phyloP scores from a whole-genome alignment of 2,888 invertebrate species.

The Ectemnius cavifrons region DNA sequence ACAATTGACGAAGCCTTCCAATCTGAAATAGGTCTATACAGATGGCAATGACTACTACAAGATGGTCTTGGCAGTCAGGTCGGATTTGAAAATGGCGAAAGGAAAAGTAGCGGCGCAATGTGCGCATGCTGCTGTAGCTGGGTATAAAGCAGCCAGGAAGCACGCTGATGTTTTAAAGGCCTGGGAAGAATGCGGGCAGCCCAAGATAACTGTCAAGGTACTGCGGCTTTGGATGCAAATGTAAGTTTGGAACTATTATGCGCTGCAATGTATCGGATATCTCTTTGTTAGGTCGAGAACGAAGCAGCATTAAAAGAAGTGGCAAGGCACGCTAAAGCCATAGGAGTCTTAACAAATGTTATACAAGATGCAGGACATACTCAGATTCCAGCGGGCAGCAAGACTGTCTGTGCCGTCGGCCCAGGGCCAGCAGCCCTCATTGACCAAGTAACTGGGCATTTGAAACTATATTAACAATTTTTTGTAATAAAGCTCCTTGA shows the following conservation, averaged over 20 bases:
- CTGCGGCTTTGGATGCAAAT: background rate
- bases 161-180: slow-evolving; percentile 82
- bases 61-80: slow-evolving; percentile 91
- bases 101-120: slow-evolving; percentile 97
- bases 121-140: slow-evolving; percentile 95
- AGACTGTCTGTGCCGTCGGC: slow-evolving; percentile 95
- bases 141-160: slow-evolving; percentile 85
- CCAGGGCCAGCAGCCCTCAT: slow-evolving; percentile 89
- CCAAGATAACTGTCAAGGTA: slow-evolving; percentile 92
- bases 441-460: slow-evolving; percentile 91
- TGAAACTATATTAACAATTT: slow-evolving; percentile 86
- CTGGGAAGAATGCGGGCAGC: slow-evolving; percentile 88
- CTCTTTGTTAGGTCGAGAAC: slow-evolving; percentile 81
- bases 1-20: no score
- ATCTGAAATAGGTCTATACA: slow-evolving; percentile 17
- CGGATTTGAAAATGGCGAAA: slow-evolving; percentile 96
- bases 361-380: slow-evolving; percentile 96
- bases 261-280: background rate
- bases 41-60: slow-evolving; percentile 81
- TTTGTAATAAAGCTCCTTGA: slow-evolving; percentile 5
- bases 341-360: slow-evolving; percentile 86
- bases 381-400: slow-evolving; percentile 92
- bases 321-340: slow-evolving; percentile 83
- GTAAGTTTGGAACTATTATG: no score
- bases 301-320: slow-evolving; percentile 86